Evolutionary conservation across 1,140 invertebrate species (phyloP), one percentile per base, ranked within the genome.

Genomic region (Archegozetes longisetosus): DNA sequence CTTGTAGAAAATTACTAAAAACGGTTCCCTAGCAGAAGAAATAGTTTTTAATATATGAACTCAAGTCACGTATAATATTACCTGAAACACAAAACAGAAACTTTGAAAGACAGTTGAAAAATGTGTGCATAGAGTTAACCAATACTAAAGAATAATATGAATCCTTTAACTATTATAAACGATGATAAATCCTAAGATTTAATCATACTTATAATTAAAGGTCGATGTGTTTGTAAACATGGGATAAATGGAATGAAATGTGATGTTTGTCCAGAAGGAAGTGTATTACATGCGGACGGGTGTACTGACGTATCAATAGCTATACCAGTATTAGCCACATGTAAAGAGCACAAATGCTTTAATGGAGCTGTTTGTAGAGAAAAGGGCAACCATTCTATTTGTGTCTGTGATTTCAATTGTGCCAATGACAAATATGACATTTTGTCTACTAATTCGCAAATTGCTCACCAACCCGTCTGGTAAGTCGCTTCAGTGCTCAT

Each of bases 191-290:
- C 17, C 32, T 6, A 40, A 6, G 17, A 40, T 40, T 40, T 40
- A 40, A 40, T 40, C 6, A 40, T 17, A 40, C 17, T 40, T 40
- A 9, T 52, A 53, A 9, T n/a, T 28, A n/a, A 24, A 57, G 55
- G 61, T 24, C 26, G 29, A 48, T 63, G 62, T 56, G 80, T 85
- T 24, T 88, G 85, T 71, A 84, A 83, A 68, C 74, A 78, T 1
- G 78, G 80, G 14, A 80, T 84, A n/a, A 74, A 77, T 32, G 85
- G 86, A 14, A 79, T 83, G 64, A 85, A 86, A 66, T 88, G 85
- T 72, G 86, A 88, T 48, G 78, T 82, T 27, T 94, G 89, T 69
- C 79, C 79, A 1, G 82, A 82, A 65, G 82, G 84, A 62, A 77
- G 81, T 59, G 74, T 84, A 57, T 75, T 89, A 24, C 82, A 81